phyloP scores from a whole-genome alignment of 2,113 vertebrate species.

The Excalfactoria chinensis region DNA sequence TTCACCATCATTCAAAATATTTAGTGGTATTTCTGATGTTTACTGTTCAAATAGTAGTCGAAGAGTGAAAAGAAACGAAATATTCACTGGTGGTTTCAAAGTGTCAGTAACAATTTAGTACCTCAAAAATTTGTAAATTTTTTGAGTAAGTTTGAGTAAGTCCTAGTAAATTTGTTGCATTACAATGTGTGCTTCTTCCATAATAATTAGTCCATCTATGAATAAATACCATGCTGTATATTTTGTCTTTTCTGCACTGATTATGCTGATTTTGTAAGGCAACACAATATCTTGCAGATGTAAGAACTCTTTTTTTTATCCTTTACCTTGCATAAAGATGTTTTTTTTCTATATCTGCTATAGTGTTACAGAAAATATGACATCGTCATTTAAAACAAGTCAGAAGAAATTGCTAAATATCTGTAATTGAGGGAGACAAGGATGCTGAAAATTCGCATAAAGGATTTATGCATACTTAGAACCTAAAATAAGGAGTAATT shows the following conservation, averaged over 20 bases:
- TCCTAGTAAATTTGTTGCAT: background rate
- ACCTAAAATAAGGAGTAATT: conserved; percentile 83
- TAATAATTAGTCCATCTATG: background rate
- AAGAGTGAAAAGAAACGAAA: background rate
- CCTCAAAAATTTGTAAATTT: background rate
- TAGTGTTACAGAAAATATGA: conserved; percentile 53
- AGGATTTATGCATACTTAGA: conserved; percentile 70
- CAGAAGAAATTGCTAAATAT: conserved; percentile 60
- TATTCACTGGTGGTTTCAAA: background rate
- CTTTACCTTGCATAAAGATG: background rate
- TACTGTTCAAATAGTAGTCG: background rate
- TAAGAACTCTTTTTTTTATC: background rate
- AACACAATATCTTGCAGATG: background rate
- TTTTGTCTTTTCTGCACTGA: background rate
- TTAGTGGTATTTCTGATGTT: background rate
- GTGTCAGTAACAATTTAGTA: background rate
- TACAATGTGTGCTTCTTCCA: background rate
- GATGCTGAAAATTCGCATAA: conserved; percentile 64
- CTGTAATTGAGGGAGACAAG: conserved; percentile 4
- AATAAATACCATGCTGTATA: background rate
- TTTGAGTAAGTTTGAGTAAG: too few species aligned
- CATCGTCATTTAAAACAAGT: conserved; percentile 64
- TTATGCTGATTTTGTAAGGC: background rate
- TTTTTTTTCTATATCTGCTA: background rate
- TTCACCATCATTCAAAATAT: background rate